phyloP scores from a whole-genome alignment of 30 jellyfish, hydroid and myxozoan species.

The Phacellophora camtschatica region DNA sequence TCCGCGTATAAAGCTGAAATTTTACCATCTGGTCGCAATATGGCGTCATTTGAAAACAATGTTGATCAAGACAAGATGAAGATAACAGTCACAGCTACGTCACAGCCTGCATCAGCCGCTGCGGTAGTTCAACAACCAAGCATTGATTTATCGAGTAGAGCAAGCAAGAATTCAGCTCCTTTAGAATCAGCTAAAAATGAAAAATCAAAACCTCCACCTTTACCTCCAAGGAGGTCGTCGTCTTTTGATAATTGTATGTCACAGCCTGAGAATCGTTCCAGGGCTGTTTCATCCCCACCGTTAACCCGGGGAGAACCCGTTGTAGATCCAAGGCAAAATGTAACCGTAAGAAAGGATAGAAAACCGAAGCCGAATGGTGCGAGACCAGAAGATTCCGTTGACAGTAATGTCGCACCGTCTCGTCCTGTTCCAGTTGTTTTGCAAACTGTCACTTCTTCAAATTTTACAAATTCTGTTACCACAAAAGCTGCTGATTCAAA shows the following conservation, averaged over 20 bases:
- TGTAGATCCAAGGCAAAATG: slow-evolving; percentile 8
- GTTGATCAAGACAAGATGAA: background rate
- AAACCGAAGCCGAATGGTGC: background rate
- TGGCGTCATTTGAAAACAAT: background rate
- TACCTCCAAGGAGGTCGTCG: slow-evolving; percentile 19
- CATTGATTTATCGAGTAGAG: too few relatives aligned
- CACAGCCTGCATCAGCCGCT: background rate
- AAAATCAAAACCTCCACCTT: slow-evolving; percentile 36
- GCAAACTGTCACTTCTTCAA: background rate
- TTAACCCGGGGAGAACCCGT: background rate
- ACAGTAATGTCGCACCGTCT: background rate
- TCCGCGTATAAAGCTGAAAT: background rate
- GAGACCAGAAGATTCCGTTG: background rate
- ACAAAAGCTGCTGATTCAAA: background rate
- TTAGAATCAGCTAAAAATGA: background rate
- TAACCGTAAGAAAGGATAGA: slow-evolving; percentile 27
- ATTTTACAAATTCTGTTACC: background rate
- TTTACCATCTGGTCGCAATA: too few relatives aligned
- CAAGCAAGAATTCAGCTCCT: background rate
- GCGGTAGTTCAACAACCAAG: background rate
- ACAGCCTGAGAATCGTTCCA: background rate
- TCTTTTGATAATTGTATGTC: background rate
- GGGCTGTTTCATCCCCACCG: background rate
- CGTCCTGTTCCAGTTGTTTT: background rate
- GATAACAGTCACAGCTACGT: background rate